Evolutionary conservation across 2,888 invertebrate species (phyloP).

Genomic region (Petrophora chlorosata): DNA sequence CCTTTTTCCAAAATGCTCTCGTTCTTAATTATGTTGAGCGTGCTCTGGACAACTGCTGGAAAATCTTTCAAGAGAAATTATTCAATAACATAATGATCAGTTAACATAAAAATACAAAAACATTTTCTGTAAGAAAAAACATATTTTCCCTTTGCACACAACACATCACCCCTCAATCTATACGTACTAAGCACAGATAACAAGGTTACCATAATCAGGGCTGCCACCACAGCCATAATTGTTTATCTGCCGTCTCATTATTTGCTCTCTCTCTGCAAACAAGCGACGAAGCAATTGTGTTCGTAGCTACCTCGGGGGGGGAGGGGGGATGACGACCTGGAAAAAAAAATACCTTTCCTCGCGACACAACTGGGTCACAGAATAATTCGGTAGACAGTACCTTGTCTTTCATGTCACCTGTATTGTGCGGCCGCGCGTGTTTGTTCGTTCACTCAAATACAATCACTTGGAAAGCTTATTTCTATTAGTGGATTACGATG

Average conservation of each 20-base stretch:
- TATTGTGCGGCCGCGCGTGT: no score
- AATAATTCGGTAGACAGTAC: conserved; percentile 16
- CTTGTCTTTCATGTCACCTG: background rate
- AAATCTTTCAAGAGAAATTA: no score
- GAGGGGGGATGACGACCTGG: conserved; percentile 25
- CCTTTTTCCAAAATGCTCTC: no score
- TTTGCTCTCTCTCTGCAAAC: conserved; percentile 27
- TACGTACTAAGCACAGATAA: conserved; percentile 3
- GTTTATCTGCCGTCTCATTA: conserved; percentile 28
- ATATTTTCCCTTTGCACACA: background rate
- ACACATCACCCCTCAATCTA: conserved; percentile 3
- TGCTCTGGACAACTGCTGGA: no score
- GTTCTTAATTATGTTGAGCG: no score
- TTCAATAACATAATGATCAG: no score
- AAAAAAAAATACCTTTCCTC: conserved; percentile 29
- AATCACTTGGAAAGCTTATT: no score
- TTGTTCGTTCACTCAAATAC: no score
- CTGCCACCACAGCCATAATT: conserved; percentile 23
- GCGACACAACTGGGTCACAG: conserved; percentile 33
- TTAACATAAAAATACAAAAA: background rate
- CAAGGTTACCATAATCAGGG: conserved; percentile 21
- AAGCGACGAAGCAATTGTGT: conserved; percentile 33
- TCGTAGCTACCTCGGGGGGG: conserved; percentile 25
- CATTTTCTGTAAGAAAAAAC: background rate
- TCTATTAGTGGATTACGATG: no score